These are phyloP conservation scores for Aphelocoma coerulescens DNA, from an alignment of 2,113 vertebrate species.

Conservation along the genomic window DNA sequence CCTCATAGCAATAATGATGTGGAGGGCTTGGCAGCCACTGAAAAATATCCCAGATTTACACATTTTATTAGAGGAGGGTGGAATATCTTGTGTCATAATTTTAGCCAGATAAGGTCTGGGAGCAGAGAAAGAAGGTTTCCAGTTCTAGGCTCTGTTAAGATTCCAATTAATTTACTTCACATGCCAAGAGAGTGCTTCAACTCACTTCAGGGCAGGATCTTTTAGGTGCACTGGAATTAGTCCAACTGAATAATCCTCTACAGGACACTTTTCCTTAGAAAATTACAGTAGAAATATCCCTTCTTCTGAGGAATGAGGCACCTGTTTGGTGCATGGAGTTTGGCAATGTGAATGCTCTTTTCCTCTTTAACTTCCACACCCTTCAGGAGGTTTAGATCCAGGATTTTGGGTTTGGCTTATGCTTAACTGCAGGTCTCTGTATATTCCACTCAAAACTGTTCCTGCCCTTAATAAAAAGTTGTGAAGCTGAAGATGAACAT, in stretches of 20 bases:
- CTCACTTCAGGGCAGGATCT: not conserved
- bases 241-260: not conserved
- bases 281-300: not conserved
- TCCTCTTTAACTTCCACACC: not conserved
- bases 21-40: not conserved
- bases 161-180: not conserved
- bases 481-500: not conserved
- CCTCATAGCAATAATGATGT: not conserved
- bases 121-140: not conserved
- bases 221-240: not conserved
- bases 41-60: not conserved
- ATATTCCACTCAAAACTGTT: not conserved
- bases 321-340: not conserved
- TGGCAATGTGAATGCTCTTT: not conserved
- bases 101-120: not conserved
- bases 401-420: not conserved
- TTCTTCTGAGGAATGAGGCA: not conserved
- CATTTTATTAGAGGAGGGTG: not conserved
- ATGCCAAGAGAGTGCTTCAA: not conserved
- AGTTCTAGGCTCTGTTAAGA: not conserved
- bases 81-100: not conserved
- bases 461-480: not conserved
- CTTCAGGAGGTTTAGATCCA: not conserved
- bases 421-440: not conserved
- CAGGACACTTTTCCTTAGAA: not conserved